A percentile compares a stretch with the other conserved stretches of the same genome.
These are phyloP conservation scores for Urosaurus nigricauda DNA, from an alignment of 2,797 vertebrate genomes.

Conservation along the genomic window DNA sequence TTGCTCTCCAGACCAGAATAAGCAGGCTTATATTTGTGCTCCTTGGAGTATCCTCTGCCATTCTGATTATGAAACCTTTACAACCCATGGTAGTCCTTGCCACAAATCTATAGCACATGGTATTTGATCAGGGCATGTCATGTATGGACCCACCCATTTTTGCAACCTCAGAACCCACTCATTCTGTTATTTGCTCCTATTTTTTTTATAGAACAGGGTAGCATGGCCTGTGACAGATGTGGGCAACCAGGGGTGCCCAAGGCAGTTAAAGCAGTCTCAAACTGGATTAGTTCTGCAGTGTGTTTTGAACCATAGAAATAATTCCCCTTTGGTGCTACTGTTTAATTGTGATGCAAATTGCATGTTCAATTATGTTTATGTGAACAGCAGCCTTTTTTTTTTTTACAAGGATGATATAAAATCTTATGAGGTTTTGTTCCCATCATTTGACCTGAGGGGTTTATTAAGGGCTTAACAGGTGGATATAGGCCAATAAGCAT, in stretches of 20 bases:
- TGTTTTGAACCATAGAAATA: neutral
- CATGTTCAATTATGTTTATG: conserved; percentile 12
- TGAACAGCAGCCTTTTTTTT: conserved; percentile 28
- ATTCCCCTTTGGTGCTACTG: conserved; percentile 17
- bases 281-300: too few relatives aligned
- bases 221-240: too few relatives aligned
- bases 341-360: conserved; percentile 21
- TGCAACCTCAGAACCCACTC: too few relatives aligned
- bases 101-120: neutral
- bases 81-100: too few relatives aligned
- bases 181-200: too few relatives aligned
- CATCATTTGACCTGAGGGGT: neutral
- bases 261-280: too few relatives aligned
- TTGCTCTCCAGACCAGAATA: neutral
- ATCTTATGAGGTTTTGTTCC: conserved; percentile 23
- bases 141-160: too few relatives aligned
- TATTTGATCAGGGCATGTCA: too few relatives aligned
- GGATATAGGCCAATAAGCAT: conserved; percentile 19
- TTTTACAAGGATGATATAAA: conserved; percentile 37
- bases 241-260: too few relatives aligned
- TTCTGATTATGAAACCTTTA: neutral
- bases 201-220: too few relatives aligned
- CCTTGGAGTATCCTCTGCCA: neutral
- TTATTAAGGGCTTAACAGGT: conserved; percentile 31
- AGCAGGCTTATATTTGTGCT: neutral